Evolutionary conservation across 2,113 vertebrate genomes (phyloP), one percentile per base, ranked within the genome.

Genomic region (Nesospiza acunhae): DNA sequence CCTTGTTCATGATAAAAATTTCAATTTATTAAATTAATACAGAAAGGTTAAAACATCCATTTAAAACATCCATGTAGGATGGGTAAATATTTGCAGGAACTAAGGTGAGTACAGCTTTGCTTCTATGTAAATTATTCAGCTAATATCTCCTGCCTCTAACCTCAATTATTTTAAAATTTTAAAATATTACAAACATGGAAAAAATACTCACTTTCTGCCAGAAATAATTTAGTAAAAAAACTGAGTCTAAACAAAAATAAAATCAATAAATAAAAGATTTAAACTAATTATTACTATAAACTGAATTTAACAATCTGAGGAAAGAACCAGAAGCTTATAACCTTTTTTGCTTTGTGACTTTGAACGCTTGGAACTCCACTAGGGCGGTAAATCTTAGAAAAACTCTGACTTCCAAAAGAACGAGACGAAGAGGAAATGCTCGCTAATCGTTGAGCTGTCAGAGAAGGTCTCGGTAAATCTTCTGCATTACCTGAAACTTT

Each of bases 341-440:
- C 98, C 98, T 98, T 98, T 93, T 44, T 98, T 96, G 98, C 96
- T 87, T 93, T 98, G 13, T 96, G n/a, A 9, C 86, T 84, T 85
- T 98, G 98, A 3, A 98, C n/a, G 22, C 90, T 96, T 0, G 97
- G 89, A 62, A 92, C 70, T 72, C 96, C 94, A 46, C 97, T 96
- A 77, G 95, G 72, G 6, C 97, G 94, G 28, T 33, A 87, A 68
- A 88, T 95, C 23, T 73, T 97, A 31, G 98, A 90, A 2, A 93
- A 11, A 20, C 24, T 94, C 5, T 46, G 76, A 60, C 74, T 80
- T 66, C 75, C n/a, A 49, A 47, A 4, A 72, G 70, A 80, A 46
- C 15, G 27, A 69, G 88, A 24, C 0, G 82, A 55, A 89, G 55
- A 23, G 15, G 86, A 74, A 31, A 41, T 1, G 20, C 92, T 47